Conservation (phyloP, 53 echinoderm and acorn worm genomes). For the Antedon mediterranea region DNA sequence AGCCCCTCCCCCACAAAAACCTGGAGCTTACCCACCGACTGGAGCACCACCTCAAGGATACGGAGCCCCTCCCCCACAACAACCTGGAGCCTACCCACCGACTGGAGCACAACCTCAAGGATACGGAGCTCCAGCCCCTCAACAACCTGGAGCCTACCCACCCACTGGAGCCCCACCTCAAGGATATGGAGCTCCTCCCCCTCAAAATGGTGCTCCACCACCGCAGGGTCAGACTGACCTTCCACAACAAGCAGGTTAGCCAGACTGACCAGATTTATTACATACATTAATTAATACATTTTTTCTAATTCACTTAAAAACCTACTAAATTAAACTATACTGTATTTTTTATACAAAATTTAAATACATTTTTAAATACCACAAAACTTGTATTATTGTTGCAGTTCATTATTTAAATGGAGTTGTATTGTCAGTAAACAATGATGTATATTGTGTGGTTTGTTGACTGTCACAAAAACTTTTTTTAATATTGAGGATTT, state of each 20-base stretch:
- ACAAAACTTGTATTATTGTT: too few relatives aligned
- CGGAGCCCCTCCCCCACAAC: conserved; percentile 3
- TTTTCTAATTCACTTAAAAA: neutral
- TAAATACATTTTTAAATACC: too few relatives aligned
- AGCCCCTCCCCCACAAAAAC: neutral
- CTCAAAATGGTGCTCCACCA: conserved; percentile 3
- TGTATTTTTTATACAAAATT: too few relatives aligned
- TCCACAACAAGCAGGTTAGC: conserved; percentile 3
- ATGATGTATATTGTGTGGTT: too few relatives aligned
- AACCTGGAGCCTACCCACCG: neutral
- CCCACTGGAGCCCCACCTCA: neutral
- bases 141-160: conserved; percentile 1
- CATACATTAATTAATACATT: neutral
- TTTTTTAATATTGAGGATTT: too few relatives aligned
- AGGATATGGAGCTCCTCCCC: neutral
- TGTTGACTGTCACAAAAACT: too few relatives aligned
- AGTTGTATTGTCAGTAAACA: too few relatives aligned
- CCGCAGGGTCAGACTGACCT: neutral
- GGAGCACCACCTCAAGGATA: conserved; percentile 12
- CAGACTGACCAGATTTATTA: neutral
- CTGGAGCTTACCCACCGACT: neutral
- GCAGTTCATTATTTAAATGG: too few relatives aligned
- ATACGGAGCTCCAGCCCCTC: neutral
- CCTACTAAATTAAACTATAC: neutral
- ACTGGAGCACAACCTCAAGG: conserved; percentile 7